Conservation (phyloP, 1,140 invertebrate genomes). For the Araneus ventricosus region DNA sequence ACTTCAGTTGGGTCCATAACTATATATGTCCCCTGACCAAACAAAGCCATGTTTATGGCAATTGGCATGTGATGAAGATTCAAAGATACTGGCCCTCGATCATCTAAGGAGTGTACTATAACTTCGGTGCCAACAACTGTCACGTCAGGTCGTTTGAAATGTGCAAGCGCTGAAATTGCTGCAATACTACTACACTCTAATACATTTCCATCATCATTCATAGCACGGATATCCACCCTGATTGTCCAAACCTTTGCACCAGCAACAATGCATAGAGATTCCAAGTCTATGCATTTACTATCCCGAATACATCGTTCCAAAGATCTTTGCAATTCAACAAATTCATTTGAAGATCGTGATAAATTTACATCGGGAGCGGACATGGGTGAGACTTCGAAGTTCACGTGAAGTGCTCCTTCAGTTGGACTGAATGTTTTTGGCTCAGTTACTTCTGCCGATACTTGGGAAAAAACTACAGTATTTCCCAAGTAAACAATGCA, state of each 20-base stretch:
- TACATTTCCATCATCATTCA: constrained; percentile 97
- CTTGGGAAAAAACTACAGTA: constrained; percentile 89
- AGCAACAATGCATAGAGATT: constrained; percentile 94
- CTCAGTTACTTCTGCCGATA: constrained; percentile 90
- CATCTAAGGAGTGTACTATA: constrained; percentile 88
- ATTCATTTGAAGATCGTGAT: constrained; percentile 84
- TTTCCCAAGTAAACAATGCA: constrained; percentile 76
- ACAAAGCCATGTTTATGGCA: constrained; percentile 92
- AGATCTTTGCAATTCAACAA: constrained; percentile 89
- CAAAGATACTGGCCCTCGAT: constrained; percentile 91
- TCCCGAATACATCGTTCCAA: constrained; percentile 93
- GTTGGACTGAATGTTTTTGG: constrained; percentile 91
- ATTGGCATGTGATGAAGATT: constrained; percentile 94
- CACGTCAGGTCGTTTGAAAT: constrained; percentile 94
- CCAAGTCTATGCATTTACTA: constrained; percentile 91
- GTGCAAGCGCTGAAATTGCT: constrained; percentile 90
- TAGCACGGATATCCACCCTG: constrained; percentile 89
- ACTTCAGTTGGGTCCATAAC: constrained; percentile 88
- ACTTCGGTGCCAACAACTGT: constrained; percentile 91
- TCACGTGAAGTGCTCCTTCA: constrained; percentile 92
- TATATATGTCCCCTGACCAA: constrained; percentile 83
- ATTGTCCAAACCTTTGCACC: constrained; percentile 86
- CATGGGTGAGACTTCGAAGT: constrained; percentile 92
- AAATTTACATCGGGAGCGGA: constrained; percentile 90
- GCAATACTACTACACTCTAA: constrained; percentile 95